Percentiles rank a stretch among this genome's conserved stretches.
These are phyloP conservation scores for Zosterops borbonicus DNA, from an alignment of 2,113 vertebrate species.

Conservation along the genomic window DNA sequence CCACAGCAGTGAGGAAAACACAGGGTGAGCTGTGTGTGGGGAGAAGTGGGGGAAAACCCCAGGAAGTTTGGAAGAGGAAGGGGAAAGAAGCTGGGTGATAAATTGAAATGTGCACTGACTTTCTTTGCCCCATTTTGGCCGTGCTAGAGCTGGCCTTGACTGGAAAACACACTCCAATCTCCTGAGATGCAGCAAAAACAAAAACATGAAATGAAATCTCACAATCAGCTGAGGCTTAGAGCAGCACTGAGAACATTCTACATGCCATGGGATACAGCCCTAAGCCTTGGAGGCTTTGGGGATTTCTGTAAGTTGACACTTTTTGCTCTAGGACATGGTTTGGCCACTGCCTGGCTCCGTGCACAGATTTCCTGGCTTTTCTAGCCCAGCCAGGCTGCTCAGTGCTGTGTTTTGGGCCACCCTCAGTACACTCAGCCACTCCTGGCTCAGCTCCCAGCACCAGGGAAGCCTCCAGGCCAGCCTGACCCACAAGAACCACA, in stretches of 20 bases:
- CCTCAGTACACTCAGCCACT: fast-evolving
- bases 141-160: background rate
- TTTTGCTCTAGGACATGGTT: background rate
- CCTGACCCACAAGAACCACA: fast-evolving
- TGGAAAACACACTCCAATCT: background rate
- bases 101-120: background rate
- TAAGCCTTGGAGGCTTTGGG: background rate
- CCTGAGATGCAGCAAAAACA: background rate
- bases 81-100: background rate
- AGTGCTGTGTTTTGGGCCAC: fast-evolving
- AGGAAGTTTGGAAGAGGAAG: background rate
- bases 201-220: background rate
- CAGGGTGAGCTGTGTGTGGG: background rate
- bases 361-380: background rate
- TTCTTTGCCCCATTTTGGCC: too few relatives aligned
- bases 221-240: background rate
- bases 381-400: background rate
- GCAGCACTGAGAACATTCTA: background rate
- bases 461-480: background rate
- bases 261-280: background rate
- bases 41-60: background rate
- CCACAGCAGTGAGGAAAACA: background rate
- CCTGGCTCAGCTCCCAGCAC: background rate
- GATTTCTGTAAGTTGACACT: background rate
- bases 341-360: background rate